Base-by-base conservation (phyloP, 2,888 invertebrate species). In the Idaea aversata region DNA sequence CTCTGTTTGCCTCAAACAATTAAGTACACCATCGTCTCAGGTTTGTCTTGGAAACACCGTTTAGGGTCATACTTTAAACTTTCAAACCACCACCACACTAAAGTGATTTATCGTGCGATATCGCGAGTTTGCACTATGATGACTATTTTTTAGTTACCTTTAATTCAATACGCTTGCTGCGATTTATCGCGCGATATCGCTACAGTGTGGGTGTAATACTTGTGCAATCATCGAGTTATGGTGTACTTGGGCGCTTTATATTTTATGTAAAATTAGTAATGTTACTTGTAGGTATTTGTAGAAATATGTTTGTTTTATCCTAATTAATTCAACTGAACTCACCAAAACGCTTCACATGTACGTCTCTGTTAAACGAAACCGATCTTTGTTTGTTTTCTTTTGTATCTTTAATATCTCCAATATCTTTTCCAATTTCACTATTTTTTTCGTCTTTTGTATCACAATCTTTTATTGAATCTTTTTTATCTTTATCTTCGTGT, bases 291-390 rank as follows among this genome's bases (percentile, higher is more conserved):
- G n/a, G n/a, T 47, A 47, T 47, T 47, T 47, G 13, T 13, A 10
- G 13, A 13, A 13, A 4, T 10, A 7, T 6, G 47, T 47, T 25
- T 25, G 25, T 25, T 25, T 25, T 25, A 47, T 47, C 47, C 10
- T 47, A 47, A 47, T 47, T 47, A 47, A 47, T 47, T 47, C 47
- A 47, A 47, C 47, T 13, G 66, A 78, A 91, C 95, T 95, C 95
- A 97, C 97, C 97, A 93, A 97, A 97, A 94, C 97, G 94, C 92
- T 97, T 97, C 86, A 97, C 96, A 94, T 97, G 97, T 83, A 97
- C 97, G 94, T 97, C 97, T 90, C 96, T 95, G 94, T 97, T 97
- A 94, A 97, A 97, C 88, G 97, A 97, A 81, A 97, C 97, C 94
- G 96, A 89, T 95, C 96, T 88, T 83, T 90, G 86, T 87, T 93